phyloP scores from a whole-genome alignment of 2,797 vertebrate genomes.

The Mallotus villosus region DNA sequence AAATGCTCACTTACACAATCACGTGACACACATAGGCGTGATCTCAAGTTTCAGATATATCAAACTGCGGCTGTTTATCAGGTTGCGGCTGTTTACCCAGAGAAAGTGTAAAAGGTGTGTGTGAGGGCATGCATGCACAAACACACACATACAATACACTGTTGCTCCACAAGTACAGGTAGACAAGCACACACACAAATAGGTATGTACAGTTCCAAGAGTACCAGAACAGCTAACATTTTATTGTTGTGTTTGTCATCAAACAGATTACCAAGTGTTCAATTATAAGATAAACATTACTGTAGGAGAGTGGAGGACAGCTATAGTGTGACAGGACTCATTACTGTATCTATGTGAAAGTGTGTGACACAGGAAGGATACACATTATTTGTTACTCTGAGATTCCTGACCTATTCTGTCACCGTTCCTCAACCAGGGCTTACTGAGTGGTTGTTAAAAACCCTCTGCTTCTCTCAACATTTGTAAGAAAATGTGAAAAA shows the following conservation, averaged over 20 bases:
- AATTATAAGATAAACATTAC: neutral
- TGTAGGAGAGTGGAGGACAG: no score
- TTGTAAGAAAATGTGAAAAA: constrained; percentile 21
- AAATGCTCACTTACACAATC: neutral
- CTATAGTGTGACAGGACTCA: no score
- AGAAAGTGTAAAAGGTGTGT: neutral
- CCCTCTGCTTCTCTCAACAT: constrained; percentile 39
- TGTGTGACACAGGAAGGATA: neutral
- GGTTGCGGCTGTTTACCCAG: constrained; percentile 30
- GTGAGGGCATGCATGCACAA: constrained; percentile 7
- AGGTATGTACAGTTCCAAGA: no score
- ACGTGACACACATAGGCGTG: constrained; percentile 26
- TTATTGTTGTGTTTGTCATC: no score
- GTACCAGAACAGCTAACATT: no score
- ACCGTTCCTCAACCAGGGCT: no score
- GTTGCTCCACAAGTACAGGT: neutral
- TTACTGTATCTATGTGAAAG: neutral
- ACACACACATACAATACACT: neutral
- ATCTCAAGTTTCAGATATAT: constrained; percentile 17
- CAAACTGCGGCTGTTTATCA: no score
- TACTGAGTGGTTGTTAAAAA: no score
- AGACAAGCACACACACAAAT: neutral
- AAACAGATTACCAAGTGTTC: no score
- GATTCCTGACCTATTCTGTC: constrained; percentile 46
- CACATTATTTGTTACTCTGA: neutral